phyloP scores from a whole-genome alignment of 2,888 invertebrate genomes.

The Griposia aprilina region DNA sequence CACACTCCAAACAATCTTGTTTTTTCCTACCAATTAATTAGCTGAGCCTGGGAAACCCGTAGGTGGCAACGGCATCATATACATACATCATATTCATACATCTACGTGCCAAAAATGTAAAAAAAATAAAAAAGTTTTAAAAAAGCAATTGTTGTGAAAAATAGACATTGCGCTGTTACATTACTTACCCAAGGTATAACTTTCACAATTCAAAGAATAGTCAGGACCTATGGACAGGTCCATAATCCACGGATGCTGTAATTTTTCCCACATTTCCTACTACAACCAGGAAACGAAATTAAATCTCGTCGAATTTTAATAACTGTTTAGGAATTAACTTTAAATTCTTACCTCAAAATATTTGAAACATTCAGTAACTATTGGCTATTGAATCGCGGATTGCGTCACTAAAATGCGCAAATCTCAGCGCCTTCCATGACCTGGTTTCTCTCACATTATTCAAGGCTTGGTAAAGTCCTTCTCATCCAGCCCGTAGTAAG shows the following conservation, averaged over 20 bases:
- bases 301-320: background rate
- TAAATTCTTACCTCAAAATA: background rate
- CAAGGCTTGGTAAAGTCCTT: constrained; percentile 65
- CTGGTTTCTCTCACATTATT: constrained; percentile 63
- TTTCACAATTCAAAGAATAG: background rate
- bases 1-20: background rate
- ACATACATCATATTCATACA: too few relatives aligned
- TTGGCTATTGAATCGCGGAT: constrained; percentile 41
- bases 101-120: too few relatives aligned
- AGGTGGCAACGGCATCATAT: background rate
- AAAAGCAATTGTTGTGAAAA: too few relatives aligned
- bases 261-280: background rate
- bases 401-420: constrained; percentile 64
- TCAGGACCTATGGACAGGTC: background rate
- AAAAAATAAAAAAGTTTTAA: too few relatives aligned
- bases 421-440: constrained; percentile 64
- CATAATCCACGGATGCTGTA: background rate
- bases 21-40: background rate
- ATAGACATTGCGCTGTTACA: background rate
- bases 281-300: background rate
- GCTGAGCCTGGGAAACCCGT: background rate
- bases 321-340: background rate
- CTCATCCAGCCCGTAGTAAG: constrained; percentile 20
- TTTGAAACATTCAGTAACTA: constrained; percentile 10
- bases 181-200: background rate